Conservation (phyloP, 1,140 invertebrate genomes). For the Catajapyx aquilonaris region DNA sequence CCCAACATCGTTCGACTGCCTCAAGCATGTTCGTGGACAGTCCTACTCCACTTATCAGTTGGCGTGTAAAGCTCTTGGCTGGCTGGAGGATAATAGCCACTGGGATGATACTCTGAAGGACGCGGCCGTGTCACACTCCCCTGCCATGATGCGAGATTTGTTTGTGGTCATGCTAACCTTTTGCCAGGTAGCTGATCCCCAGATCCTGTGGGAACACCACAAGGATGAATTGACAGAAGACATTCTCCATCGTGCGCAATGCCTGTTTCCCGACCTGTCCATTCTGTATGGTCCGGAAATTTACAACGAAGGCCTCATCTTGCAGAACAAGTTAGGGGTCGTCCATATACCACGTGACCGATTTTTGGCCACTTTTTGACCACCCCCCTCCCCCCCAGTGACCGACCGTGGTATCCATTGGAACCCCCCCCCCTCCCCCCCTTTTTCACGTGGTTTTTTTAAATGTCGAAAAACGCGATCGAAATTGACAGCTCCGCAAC, state of each 20-base stretch:
- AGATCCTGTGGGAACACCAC: constrained; percentile 8
- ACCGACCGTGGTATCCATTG: too few species aligned
- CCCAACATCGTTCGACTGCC: constrained; percentile 16
- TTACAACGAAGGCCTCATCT: constrained; percentile 1
- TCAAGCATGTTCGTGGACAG: constrained; percentile 17
- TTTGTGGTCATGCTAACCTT: constrained; percentile 11
- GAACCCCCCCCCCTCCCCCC: too few species aligned
- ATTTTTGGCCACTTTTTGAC: too few species aligned
- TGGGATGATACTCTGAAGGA: constrained; percentile 14
- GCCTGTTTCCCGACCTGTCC: neutral
- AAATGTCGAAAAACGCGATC: too few species aligned
- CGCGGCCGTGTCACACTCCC: constrained; percentile 7
- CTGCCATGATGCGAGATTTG: constrained; percentile 10
- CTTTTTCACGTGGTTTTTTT: too few species aligned
- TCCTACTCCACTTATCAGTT: constrained; percentile 12
- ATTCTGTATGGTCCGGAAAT: neutral
- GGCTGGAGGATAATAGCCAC: constrained; percentile 18
- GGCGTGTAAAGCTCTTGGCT: constrained; percentile 10
- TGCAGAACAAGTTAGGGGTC: too few species aligned
- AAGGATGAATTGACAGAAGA: constrained; percentile 7
- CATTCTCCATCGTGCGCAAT: neutral
- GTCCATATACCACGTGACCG: too few species aligned
- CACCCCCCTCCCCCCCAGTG: too few species aligned
- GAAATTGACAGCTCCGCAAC: too few species aligned
- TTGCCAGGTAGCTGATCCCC: constrained; percentile 7